Evolutionary conservation across 2,797 vertebrate species (phyloP).

Genomic region (Pterois miles): DNA sequence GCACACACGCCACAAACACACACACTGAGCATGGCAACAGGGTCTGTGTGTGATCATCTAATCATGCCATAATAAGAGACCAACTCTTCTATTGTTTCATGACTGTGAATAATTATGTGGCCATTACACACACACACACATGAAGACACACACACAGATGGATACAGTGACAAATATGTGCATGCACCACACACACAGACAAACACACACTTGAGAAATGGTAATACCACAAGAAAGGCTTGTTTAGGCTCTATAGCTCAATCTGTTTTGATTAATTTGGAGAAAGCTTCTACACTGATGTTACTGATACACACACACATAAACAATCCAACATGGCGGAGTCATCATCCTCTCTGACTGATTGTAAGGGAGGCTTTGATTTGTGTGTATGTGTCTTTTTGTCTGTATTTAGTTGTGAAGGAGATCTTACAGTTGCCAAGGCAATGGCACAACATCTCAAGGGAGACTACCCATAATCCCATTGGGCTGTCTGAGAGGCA

Average conservation of each 20-base stretch:
- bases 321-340: slow-evolving; percentile 14
- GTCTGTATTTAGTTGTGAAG: slow-evolving; percentile 16
- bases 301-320: slow-evolving; percentile 26
- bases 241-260: slow-evolving; percentile 48
- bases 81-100: slow-evolving; percentile 70
- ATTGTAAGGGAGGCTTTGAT: slow-evolving; percentile 33
- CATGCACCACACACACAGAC: slow-evolving; percentile 19
- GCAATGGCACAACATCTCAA: slow-evolving; percentile 52
- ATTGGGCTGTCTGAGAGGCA: slow-evolving; percentile 40
- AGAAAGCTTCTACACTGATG: slow-evolving; percentile 44
- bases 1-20: slow-evolving; percentile 7
- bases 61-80: slow-evolving; percentile 66
- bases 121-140: slow-evolving; percentile 30
- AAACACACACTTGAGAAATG: slow-evolving; percentile 42
- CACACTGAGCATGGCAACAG: slow-evolving; percentile 27
- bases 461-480: slow-evolving; percentile 53
- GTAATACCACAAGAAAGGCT: slow-evolving; percentile 58
- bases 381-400: slow-evolving; percentile 4
- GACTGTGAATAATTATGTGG: slow-evolving; percentile 73
- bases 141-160: slow-evolving; percentile 17
- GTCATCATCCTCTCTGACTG: slow-evolving; percentile 30
- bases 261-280: slow-evolving; percentile 65
- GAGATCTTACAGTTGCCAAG: slow-evolving; percentile 45
- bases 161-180: slow-evolving; percentile 29
- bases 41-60: slow-evolving; percentile 61